Percentiles rank a stretch among this genome's conserved stretches.
phyloP scores from a whole-genome alignment of 2,113 vertebrate genomes.

The Poicephalus meyeri region DNA sequence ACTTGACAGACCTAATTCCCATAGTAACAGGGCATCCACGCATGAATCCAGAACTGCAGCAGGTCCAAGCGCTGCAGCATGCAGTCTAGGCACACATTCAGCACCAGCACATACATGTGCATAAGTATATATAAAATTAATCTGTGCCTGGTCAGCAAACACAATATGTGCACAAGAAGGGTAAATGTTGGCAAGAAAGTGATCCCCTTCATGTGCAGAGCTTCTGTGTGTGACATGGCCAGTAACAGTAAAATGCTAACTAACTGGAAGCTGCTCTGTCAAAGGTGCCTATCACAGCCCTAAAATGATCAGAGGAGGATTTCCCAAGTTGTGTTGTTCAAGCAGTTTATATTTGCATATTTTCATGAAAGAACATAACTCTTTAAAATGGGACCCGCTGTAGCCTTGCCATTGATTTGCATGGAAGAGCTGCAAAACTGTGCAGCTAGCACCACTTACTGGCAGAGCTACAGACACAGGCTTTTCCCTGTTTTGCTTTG shows the following conservation, averaged over 20 bases:
- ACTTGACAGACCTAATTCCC: neutral
- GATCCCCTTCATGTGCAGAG: neutral
- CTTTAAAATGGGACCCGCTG: neutral
- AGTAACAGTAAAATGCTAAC: neutral
- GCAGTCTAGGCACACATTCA: neutral
- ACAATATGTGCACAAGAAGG: neutral
- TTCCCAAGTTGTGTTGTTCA: constrained; percentile 8
- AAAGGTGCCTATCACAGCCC: neutral
- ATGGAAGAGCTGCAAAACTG: neutral
- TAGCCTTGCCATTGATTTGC: neutral
- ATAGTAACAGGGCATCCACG: constrained; percentile 7
- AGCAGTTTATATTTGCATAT: constrained; percentile 10
- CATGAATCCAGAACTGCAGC: constrained; percentile 8
- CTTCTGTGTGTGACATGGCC: fast-evolving
- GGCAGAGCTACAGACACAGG: neutral
- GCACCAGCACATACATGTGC: neutral
- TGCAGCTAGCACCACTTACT: constrained; percentile 53
- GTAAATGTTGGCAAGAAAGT: neutral
- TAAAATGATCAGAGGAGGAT: constrained; percentile 12
- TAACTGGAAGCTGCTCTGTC: neutral
- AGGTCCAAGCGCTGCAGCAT: neutral
- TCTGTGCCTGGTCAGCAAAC: neutral
- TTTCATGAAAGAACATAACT: neutral
- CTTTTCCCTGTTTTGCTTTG: neutral
- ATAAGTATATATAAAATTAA: neutral